phyloP scores from a whole-genome alignment of 2,888 invertebrate species.

The Argyra leucocephala region DNA sequence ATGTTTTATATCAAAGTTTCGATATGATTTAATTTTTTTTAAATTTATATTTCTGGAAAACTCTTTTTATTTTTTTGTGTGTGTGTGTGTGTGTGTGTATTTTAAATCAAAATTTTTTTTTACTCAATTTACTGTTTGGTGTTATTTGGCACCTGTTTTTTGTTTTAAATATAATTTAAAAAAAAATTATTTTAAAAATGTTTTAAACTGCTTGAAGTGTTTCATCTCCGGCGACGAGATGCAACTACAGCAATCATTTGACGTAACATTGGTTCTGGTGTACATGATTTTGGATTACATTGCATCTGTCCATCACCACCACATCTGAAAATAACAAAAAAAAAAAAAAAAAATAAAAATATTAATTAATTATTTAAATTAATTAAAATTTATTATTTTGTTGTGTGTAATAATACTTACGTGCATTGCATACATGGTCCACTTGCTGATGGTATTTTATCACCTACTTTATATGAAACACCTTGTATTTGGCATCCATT shows the following conservation, averaged over 20 bases:
- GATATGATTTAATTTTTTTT: conserved; percentile 8
- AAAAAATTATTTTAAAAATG: conserved; percentile 10
- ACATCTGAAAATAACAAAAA: conserved; percentile 51
- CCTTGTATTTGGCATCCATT: conserved; percentile 81
- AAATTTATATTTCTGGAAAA: background rate
- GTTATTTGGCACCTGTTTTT: conserved; percentile 24
- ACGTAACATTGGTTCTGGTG: conserved; percentile 79
- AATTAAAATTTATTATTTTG: no score
- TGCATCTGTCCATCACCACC: conserved; percentile 89
- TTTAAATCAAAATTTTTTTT: background rate
- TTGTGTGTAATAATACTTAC: conserved; percentile 53
- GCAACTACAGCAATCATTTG: conserved; percentile 82
- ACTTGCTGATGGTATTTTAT: conserved; percentile 73
- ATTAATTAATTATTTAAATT: no score
- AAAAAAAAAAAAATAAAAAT: conserved; percentile 12
- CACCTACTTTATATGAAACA: conserved; percentile 75
- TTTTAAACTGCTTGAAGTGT: conserved; percentile 22
- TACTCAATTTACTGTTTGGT: conserved; percentile 16
- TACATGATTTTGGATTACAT: conserved; percentile 83
- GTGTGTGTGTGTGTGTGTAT: background rate
- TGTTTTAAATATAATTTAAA: conserved; percentile 33
- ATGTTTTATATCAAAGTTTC: conserved; percentile 4
- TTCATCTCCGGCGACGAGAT: conserved; percentile 63
- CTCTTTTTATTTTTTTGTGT: background rate
- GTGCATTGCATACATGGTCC: conserved; percentile 91